Base-by-base conservation (phyloP, 2,888 invertebrate species). In the Lochmaea capreae region DNA sequence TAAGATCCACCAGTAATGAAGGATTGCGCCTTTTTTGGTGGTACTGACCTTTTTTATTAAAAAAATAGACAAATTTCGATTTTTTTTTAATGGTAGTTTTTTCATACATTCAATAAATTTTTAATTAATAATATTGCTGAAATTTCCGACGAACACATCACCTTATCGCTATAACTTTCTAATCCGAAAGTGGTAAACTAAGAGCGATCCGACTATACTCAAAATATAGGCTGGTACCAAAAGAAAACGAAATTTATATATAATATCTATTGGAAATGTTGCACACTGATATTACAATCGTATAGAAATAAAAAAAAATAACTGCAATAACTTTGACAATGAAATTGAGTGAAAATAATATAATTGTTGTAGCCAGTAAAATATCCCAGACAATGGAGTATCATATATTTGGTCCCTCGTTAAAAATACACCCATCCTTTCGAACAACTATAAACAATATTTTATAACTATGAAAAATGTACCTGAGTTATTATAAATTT, bases 241-340 rank as follows among this genome's bases (percentile, higher is more conserved):
- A 59, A 14, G 0, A 59, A 26, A 39, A n/a, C n/a, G n/a, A 54
- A 61, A 26, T 14, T 39, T 39, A 39, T 16, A 61, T 61, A 61
- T 39, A 26, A 58, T 49, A 14, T 57, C 26, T 59, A 59, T 59
- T 59, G 26, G 59, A 59, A 59, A 22, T 61, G 9, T 61, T 39
- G 61, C 33, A 61, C 39, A 61, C n/a, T 39, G 26, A 58, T 18
- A 54, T 33, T 61, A 26, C 39, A 61, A 54, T 61, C n/a, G 39
- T 61, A 61, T 3, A n/a, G 26, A 61, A 59, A 26, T 59, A 39
- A 39, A 61, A 61, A 54, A 61, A 61, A 39, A 54, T 54, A 18
- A 61, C 33, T n/a, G 61, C 33, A 14, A 22, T 33, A 59, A 33
- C 14, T 33, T 33, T 33, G 33, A 33, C 61, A 10, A 33, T 61